Evolutionary conservation across 2,888 invertebrate genomes (phyloP).

Genomic region (Trichogramma evanescens): DNA sequence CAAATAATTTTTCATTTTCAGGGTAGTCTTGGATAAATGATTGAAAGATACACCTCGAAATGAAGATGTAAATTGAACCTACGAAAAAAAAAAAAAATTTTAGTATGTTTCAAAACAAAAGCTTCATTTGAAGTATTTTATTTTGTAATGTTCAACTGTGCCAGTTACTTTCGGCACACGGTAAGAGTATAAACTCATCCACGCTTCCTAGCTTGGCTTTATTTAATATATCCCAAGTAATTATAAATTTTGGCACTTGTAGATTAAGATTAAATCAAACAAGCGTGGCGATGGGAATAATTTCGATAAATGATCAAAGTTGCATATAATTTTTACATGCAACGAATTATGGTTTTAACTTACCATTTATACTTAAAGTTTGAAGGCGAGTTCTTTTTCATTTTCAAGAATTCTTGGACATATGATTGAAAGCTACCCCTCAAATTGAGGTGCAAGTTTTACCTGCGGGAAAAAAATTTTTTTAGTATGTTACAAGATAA

Average conservation of each 20-base stretch:
- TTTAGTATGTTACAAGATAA: neutral
- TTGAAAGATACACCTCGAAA: too few species aligned
- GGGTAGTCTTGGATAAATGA: too few species aligned
- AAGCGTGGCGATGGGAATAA: neutral
- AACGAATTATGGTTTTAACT: too few species aligned
- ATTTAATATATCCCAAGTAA: neutral
- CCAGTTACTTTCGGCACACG: neutral
- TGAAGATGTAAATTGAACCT: too few species aligned
- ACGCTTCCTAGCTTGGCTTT: conserved; percentile 1
- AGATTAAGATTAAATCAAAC: neutral
- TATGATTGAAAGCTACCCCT: too few species aligned
- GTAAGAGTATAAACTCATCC: neutral
- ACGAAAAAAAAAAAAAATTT: too few species aligned
- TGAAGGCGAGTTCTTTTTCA: too few species aligned
- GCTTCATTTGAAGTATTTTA: neutral
- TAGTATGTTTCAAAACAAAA: neutral
- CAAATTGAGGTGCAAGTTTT: too few species aligned
- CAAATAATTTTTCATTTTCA: too few species aligned
- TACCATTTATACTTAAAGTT: too few species aligned
- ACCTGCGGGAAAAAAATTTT: too few species aligned
- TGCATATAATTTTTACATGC: neutral
- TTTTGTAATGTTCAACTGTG: neutral
- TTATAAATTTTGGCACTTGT: neutral
- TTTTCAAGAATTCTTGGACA: too few species aligned
- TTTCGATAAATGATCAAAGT: neutral